A percentile compares a stretch with the other conserved stretches of the same genome.
Evolutionary conservation across 2,888 invertebrate genomes (phyloP).

Genomic region (Eurois occulta): DNA sequence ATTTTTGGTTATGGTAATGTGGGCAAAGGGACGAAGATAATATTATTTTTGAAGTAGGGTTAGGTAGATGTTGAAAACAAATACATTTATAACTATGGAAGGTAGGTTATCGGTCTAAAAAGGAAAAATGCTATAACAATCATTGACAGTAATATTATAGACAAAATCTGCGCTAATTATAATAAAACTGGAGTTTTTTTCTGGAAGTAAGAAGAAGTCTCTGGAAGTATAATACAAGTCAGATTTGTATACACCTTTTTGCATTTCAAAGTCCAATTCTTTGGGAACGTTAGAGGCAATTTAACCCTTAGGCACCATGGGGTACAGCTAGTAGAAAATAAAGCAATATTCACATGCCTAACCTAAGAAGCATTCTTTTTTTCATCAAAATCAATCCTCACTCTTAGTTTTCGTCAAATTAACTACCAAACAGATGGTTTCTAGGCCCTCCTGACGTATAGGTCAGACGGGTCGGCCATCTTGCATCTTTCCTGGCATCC

Average conservation of each 20-base stretch:
- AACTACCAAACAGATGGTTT: constrained; percentile 55
- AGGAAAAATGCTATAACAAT: not conserved
- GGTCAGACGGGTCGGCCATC: constrained; percentile 58
- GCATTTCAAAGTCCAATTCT: not conserved
- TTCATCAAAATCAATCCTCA: not conserved
- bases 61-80: not conserved
- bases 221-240: not conserved
- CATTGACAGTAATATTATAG: not conserved
- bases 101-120: not conserved
- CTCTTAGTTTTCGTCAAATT: constrained; percentile 32
- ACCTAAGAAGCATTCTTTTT: not conserved
- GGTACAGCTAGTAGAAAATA: not conserved
- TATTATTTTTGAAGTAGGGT: not conserved
- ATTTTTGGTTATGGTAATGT: constrained; percentile 9
- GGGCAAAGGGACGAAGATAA: not conserved
- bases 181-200: not conserved
- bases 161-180: not conserved
- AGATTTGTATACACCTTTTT: not conserved
- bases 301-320: not conserved
- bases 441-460: constrained; percentile 44
- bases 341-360: not conserved
- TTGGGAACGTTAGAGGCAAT: not conserved
- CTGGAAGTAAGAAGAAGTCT: no score
- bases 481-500: constrained; percentile 57
- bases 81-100: not conserved